Conservation (phyloP, 2,888 invertebrate species). For the Liposcelis brunnea region DNA sequence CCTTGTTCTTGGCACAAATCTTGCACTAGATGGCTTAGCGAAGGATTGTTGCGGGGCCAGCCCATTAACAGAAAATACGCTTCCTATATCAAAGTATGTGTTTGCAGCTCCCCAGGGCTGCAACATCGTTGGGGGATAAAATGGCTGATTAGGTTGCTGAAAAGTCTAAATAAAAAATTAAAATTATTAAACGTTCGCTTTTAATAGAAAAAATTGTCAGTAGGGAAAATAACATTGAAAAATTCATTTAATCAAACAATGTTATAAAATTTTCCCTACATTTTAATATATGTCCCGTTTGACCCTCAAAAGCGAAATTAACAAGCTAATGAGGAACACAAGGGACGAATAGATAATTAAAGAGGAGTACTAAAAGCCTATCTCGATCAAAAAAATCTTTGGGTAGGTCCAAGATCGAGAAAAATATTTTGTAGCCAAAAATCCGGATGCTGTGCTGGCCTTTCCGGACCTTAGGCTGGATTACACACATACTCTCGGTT, state of each 20-base stretch:
- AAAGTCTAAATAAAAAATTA: slow-evolving; percentile 28
- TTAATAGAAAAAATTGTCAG: slow-evolving; percentile 1
- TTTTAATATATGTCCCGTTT: too few relatives aligned
- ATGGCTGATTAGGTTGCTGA: slow-evolving; percentile 35
- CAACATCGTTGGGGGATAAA: slow-evolving; percentile 41
- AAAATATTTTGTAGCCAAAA: too few relatives aligned
- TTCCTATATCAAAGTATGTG: slow-evolving; percentile 47
- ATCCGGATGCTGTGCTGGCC: too few relatives aligned
- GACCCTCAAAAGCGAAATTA: too few relatives aligned
- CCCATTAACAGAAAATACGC: slow-evolving; percentile 55
- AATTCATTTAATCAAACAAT: slow-evolving; percentile 5
- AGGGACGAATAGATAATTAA: too few relatives aligned
- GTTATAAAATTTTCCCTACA: too few relatives aligned
- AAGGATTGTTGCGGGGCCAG: slow-evolving; percentile 48
- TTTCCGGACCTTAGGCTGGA: too few relatives aligned
- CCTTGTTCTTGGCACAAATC: slow-evolving; percentile 28
- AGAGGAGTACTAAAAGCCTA: too few relatives aligned
- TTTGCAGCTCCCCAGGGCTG: slow-evolving; percentile 33
- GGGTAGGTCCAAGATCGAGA: too few relatives aligned
- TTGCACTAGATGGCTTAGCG: slow-evolving; percentile 34
- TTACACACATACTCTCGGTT: too few relatives aligned
- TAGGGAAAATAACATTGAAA: slow-evolving; percentile 8
- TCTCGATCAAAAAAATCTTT: too few relatives aligned
- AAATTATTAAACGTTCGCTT: neutral
- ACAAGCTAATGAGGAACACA: too few relatives aligned